Percentiles rank a stretch among this genome's conserved stretches.
These are phyloP conservation scores for Hypercompe scribonia DNA, from an alignment of 2,888 invertebrate species.

Conservation along the genomic window DNA sequence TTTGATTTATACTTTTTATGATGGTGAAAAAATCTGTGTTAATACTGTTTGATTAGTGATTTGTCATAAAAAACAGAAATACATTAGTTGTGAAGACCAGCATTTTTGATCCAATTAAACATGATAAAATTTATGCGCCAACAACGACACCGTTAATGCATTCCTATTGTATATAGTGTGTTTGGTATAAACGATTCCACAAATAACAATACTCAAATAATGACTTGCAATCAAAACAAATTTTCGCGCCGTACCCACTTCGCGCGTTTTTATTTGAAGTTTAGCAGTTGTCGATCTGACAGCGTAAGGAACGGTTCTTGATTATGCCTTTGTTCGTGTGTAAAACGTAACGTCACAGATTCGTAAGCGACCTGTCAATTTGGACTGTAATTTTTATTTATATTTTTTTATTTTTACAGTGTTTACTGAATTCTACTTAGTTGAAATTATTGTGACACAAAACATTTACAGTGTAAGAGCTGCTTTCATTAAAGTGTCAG, in stretches of 20 bases:
- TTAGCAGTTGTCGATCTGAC: slow-evolving; percentile 78
- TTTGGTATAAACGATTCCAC: neutral
- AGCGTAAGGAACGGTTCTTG: slow-evolving; percentile 65
- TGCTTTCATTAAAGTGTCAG: slow-evolving; percentile 38
- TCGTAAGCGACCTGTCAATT: slow-evolving; percentile 57
- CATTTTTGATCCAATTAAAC: neutral
- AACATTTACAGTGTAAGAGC: slow-evolving; percentile 12
- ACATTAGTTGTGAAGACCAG: neutral
- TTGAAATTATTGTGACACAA: slow-evolving; percentile 22
- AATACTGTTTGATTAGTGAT: neutral
- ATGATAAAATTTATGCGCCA: neutral
- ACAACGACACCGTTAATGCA: slow-evolving; percentile 8
- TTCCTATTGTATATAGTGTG: slow-evolving; percentile 23
- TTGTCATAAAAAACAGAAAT: neutral
- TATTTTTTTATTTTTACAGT: slow-evolving; percentile 21
- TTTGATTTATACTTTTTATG: too few species aligned
- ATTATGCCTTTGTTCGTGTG: slow-evolving; percentile 52
- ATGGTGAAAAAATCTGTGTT: too few species aligned
- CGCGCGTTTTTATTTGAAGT: slow-evolving; percentile 61
- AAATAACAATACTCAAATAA: slow-evolving; percentile 13
- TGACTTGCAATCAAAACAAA: slow-evolving; percentile 39
- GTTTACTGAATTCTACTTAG: slow-evolving; percentile 21
- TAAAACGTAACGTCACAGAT: slow-evolving; percentile 74
- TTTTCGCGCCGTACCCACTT: slow-evolving; percentile 65
- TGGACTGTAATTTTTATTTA: slow-evolving; percentile 32